Percentiles rank a stretch among this genome's conserved stretches.
Evolutionary conservation across 1,140 invertebrate genomes (phyloP).

Genomic region (Drosophila rufa): DNA sequence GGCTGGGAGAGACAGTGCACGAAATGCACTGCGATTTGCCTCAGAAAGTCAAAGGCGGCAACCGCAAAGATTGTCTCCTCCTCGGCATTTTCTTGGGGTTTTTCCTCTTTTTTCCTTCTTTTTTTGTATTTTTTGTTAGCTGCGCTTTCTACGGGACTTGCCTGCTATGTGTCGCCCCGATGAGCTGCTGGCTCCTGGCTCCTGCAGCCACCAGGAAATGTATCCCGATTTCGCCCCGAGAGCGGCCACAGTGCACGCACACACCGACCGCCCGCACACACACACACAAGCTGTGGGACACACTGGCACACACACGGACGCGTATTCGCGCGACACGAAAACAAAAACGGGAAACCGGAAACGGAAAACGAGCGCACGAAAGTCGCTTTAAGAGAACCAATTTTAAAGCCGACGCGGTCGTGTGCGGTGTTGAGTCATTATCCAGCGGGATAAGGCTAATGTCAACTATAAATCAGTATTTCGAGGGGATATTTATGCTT

Average conservation of each 20-base stretch:
- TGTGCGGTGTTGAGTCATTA: background rate
- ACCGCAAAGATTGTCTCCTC: constrained; percentile 29
- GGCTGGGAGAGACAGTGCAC: constrained; percentile 22
- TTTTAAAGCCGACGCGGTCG: constrained; percentile 50
- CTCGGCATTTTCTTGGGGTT: constrained; percentile 20
- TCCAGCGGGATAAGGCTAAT: background rate
- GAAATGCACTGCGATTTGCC: constrained; percentile 33
- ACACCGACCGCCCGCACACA: constrained; percentile 35
- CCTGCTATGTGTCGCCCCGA: constrained; percentile 41
- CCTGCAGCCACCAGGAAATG: constrained; percentile 61
- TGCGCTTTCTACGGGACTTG: constrained; percentile 26
- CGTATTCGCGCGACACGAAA: constrained; percentile 36
- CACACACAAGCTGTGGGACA: constrained; percentile 26
- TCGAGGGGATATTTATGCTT: background rate
- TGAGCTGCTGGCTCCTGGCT: constrained; percentile 27
- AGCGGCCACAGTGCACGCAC: constrained; percentile 61
- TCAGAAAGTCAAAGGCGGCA: constrained; percentile 35
- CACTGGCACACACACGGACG: constrained; percentile 37
- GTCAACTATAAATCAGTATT: background rate
- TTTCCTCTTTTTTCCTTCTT: constrained; percentile 3
- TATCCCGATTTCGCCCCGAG: constrained; percentile 74
- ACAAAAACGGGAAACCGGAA: constrained; percentile 43
- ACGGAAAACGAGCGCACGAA: constrained; percentile 60
- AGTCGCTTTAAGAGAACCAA: constrained; percentile 56
- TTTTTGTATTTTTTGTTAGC: background rate